Evolutionary conservation across 64 coral and sea anemone genomes (phyloP).

Genomic region (Pocillopora verrucosa): DNA sequence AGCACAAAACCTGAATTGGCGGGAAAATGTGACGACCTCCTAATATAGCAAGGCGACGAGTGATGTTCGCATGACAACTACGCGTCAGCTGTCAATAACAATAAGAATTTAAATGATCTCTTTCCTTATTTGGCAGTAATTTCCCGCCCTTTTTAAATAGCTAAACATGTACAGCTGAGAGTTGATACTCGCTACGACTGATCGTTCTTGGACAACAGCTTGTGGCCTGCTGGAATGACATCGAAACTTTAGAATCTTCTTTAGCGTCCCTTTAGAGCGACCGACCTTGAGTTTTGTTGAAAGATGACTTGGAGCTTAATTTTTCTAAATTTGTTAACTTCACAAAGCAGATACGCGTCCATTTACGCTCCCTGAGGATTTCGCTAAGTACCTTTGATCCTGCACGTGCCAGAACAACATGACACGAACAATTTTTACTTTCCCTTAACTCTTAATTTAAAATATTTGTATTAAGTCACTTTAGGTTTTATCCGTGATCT

Average conservation of each 20-base stretch:
- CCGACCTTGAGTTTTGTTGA: not conserved
- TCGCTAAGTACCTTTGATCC: slow-evolving; percentile 12
- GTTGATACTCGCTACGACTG: not conserved
- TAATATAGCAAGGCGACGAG: slow-evolving; percentile 84
- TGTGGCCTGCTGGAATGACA: not conserved
- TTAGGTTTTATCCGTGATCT: not conserved
- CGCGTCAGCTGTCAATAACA: slow-evolving; percentile 95
- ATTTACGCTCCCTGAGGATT: slow-evolving; percentile 5
- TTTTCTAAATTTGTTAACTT: not conserved
- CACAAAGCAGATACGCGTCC: slow-evolving; percentile 17
- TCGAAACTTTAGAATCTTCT: not conserved
- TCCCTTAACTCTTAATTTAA: not conserved
- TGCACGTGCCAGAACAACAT: slow-evolving; percentile 21
- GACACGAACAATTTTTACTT: not conserved
- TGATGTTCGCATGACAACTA: slow-evolving; percentile 89
- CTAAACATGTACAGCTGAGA: slow-evolving; percentile 14
- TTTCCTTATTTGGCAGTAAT: slow-evolving; percentile 75
- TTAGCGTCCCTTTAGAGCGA: not conserved
- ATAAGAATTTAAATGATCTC: slow-evolving; percentile 67
- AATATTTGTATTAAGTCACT: too few species aligned
- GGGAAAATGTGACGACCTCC: slow-evolving; percentile 95
- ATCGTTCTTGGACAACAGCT: not conserved
- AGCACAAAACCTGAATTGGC: slow-evolving; percentile 70
- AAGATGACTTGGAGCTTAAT: not conserved
- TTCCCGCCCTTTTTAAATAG: slow-evolving; percentile 87